Evolutionary conservation across 2,113 vertebrate species (phyloP).

Genomic region (Hippocampus barbouri): DNA sequence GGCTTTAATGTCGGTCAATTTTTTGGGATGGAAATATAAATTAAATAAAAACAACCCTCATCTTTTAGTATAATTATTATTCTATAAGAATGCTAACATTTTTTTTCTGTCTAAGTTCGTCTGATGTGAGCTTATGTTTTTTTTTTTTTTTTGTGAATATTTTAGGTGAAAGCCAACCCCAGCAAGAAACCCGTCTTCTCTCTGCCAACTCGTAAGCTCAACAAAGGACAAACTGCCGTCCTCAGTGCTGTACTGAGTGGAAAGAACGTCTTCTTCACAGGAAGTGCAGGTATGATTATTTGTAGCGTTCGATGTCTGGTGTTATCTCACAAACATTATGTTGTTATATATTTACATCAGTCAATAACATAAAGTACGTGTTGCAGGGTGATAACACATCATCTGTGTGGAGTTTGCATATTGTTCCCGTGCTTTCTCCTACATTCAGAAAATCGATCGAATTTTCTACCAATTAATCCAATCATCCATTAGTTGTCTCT

Average conservation of each 20-base stretch:
- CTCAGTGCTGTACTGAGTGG: constrained; percentile 79
- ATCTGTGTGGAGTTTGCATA: too few relatives aligned
- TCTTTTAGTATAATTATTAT: neutral
- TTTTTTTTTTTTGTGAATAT: neutral
- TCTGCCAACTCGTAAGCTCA: constrained; percentile 75
- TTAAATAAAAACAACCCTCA: neutral
- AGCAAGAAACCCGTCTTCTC: constrained; percentile 71
- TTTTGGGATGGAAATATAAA: too few relatives aligned
- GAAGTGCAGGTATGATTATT: constrained; percentile 82
- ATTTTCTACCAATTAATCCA: too few relatives aligned
- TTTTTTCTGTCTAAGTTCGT: too few relatives aligned
- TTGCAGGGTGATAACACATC: too few relatives aligned
- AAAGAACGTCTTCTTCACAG: constrained; percentile 93
- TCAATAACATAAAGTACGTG: too few relatives aligned
- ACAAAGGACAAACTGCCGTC: constrained; percentile 83
- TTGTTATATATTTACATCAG: neutral
- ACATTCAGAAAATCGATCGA: too few relatives aligned
- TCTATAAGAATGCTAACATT: neutral
- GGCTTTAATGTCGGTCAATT: too few relatives aligned
- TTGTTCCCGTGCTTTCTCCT: too few relatives aligned
- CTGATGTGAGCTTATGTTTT: neutral
- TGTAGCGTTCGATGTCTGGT: neutral
- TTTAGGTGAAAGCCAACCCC: constrained; percentile 71
- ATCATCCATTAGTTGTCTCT: too few relatives aligned
- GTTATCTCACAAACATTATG: neutral